phyloP scores from a whole-genome alignment of 2,888 invertebrate genomes.

The Morpho achilles region DNA sequence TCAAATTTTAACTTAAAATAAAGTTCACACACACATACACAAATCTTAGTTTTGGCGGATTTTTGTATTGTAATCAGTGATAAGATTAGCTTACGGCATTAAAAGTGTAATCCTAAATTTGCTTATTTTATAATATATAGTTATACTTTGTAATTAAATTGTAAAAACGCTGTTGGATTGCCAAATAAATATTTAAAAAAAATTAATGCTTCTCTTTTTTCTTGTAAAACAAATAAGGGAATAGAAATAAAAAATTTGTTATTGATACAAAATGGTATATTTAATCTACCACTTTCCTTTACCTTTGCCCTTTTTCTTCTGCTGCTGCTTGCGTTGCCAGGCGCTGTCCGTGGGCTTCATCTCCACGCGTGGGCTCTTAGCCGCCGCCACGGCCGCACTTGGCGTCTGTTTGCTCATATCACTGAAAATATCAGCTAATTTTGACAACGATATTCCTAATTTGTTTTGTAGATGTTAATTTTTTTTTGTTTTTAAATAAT shows the following conservation, averaged over 20 bases:
- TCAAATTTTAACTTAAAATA: too few relatives aligned
- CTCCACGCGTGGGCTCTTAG: slow-evolving; percentile 80
- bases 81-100: too few relatives aligned
- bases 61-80: too few relatives aligned
- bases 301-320: slow-evolving; percentile 84
- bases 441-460: not conserved
- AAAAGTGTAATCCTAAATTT: too few relatives aligned
- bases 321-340: slow-evolving; percentile 87
- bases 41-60: too few relatives aligned
- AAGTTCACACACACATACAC: too few relatives aligned
- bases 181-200: too few relatives aligned
- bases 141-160: too few relatives aligned
- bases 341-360: slow-evolving; percentile 79
- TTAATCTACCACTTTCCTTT: slow-evolving; percentile 54
- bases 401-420: slow-evolving; percentile 80
- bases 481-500: too few relatives aligned
- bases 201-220: too few relatives aligned
- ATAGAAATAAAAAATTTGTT: slow-evolving; percentile 6
- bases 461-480: not conserved
- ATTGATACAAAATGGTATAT: slow-evolving; percentile 1
- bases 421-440: slow-evolving; percentile 45
- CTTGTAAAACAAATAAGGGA: not conserved
- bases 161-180: too few relatives aligned
- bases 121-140: too few relatives aligned
- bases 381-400: slow-evolving; percentile 43